Evolutionary conservation across 2,113 vertebrate species (phyloP), one percentile per base, ranked within the genome.

Genomic region (Paracanthobrama guichenoti): DNA sequence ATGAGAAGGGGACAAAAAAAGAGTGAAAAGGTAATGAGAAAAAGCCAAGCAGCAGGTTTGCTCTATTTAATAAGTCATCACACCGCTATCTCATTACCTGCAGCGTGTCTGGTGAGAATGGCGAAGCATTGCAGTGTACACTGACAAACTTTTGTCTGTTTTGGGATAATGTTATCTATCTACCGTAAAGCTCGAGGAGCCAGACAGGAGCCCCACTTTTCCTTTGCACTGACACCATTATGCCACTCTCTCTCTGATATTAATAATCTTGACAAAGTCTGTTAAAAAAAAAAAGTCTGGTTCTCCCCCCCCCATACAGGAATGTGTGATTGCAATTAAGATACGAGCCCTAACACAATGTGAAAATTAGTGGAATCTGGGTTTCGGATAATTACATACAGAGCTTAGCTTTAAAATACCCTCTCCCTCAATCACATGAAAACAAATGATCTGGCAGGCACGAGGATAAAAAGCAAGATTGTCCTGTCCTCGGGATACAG

Each of bases 41-140:
- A 74, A 93, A 93, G 90, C 90, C 87, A 90, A 82, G 92, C 91
- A 88, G 89, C 89, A 87, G 90, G 90, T 93, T 91, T 91, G 89
- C 88, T 88, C 87, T 92, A 85, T 93, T 93, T 93, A 93, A 93
- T 93, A 93, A 93, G 91, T 92, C 91, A 90, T 92, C 91, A 92
- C 89, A 88, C 83, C 84, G 82, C 91, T 92, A 92, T 92, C 91
- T 92, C 89, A 93, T 93, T 91, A 89, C 89, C 88, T 26, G 88
- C 88, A 75, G 85, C 74, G 86, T 85, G 86, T 86, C 88, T 84
- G 89, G 86, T 81, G 71, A 89, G 88, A 92, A 91, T 91, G 89
- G 85, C 84, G 86, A 87, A 84, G 85, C 88, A 81, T 86, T 87
- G 85, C 80, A 35, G 84, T 88, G 89, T 88, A 89, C 88, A 83